Evolutionary conservation across 2,797 vertebrate genomes (phyloP).

Genomic region (Ataeniobius toweri): DNA sequence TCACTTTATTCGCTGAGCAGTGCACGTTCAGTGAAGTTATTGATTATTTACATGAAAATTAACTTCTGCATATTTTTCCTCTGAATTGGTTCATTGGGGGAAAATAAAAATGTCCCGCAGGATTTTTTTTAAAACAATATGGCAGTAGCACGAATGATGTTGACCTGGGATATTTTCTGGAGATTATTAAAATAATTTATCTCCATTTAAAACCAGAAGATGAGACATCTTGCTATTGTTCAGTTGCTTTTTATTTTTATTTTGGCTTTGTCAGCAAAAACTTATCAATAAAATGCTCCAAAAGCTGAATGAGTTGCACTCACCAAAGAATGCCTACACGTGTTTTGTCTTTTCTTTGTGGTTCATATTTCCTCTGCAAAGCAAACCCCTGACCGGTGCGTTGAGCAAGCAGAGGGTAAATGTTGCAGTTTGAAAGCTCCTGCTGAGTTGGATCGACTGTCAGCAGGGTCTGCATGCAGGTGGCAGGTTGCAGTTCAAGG

Average conservation of each 20-base stretch:
- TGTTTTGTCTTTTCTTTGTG: neutral
- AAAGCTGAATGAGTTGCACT: neutral
- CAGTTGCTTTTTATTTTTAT: neutral
- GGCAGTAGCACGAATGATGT: neutral
- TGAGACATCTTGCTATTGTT: neutral
- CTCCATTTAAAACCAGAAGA: neutral
- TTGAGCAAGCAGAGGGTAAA: neutral
- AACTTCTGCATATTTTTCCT: neutral
- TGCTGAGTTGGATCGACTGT: neutral
- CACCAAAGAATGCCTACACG: neutral
- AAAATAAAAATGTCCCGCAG: neutral
- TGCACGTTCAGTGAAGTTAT: neutral
- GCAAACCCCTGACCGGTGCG: neutral
- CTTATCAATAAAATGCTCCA: no score
- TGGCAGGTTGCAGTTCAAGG: neutral
- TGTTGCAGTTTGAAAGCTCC: neutral
- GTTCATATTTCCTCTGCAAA: neutral
- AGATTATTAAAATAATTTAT: neutral
- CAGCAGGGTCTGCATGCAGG: slow-evolving; percentile 7
- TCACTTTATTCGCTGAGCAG: neutral
- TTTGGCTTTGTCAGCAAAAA: neutral
- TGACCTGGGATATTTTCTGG: neutral
- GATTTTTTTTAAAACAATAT: neutral
- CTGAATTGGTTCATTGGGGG: neutral
- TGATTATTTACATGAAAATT: no score